phyloP scores from a whole-genome alignment of 1,140 invertebrate species.

The Drosophila pruinosa region DNA sequence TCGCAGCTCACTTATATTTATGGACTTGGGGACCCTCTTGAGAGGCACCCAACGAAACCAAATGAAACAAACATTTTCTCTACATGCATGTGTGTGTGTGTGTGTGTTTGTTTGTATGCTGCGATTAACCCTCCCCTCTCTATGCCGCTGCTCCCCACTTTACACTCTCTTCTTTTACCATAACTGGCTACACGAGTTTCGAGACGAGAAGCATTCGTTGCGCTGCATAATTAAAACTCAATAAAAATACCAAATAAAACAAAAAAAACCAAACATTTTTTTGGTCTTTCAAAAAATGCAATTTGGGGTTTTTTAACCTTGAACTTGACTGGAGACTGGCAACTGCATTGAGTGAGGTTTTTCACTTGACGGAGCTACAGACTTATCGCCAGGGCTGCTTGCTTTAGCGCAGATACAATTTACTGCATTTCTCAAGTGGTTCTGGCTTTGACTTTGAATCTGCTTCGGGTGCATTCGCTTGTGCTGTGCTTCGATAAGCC shows the following conservation, averaged over 20 bases:
- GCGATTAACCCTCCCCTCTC: neutral
- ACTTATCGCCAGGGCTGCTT: neutral
- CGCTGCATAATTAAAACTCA: constrained; percentile 30
- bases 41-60: neutral
- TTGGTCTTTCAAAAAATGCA: constrained; percentile 23
- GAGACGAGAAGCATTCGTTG: neutral
- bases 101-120: constrained; percentile 1
- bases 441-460: neutral
- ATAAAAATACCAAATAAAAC: neutral
- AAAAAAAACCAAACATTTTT: neutral
- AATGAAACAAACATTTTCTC: constrained; percentile 5
- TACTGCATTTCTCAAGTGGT: constrained; percentile 4
- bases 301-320: constrained; percentile 57
- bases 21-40: constrained; percentile 7
- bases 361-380: neutral
- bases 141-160: neutral
- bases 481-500: neutral
- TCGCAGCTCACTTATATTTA: constrained; percentile 61
- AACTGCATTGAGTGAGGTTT: constrained; percentile 40
- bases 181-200: constrained; percentile 16
- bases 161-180: neutral
- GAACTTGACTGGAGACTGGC: constrained; percentile 56
- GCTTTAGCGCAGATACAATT: constrained; percentile 7
- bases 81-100: neutral
- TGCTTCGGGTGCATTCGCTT: neutral